Evolutionary conservation across 1,140 invertebrate genomes (phyloP).

Genomic region (Cyrtorhinus lividipennis): DNA sequence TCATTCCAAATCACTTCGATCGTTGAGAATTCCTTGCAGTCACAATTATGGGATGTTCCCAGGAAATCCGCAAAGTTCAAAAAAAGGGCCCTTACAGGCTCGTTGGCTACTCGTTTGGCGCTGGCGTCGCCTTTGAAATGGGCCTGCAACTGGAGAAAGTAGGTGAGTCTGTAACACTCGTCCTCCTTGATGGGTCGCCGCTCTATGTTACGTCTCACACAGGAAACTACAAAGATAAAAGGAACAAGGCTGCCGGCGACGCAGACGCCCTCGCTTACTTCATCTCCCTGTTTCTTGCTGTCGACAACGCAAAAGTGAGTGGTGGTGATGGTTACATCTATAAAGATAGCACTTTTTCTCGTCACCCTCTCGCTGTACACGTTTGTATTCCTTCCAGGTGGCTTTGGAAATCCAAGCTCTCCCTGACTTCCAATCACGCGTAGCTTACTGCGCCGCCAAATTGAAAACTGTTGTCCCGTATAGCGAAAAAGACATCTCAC

Average conservation of each 20-base stretch:
- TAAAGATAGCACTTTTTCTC: too few species aligned
- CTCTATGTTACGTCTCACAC: constrained; percentile 72
- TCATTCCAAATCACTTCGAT: background rate
- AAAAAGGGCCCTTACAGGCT: constrained; percentile 69
- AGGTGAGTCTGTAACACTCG: constrained; percentile 46
- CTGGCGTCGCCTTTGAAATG: constrained; percentile 87
- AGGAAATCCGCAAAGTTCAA: constrained; percentile 62
- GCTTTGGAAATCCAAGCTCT: constrained; percentile 39
- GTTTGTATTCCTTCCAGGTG: too few species aligned
- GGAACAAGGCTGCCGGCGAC: constrained; percentile 37
- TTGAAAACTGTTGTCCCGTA: too few species aligned
- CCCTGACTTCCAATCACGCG: constrained; percentile 36
- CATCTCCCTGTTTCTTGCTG: constrained; percentile 57
- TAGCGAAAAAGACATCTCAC: too few species aligned
- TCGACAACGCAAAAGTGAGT: constrained; percentile 56
- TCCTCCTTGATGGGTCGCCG: constrained; percentile 82
- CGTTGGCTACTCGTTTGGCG: constrained; percentile 88
- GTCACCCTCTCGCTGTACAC: too few species aligned
- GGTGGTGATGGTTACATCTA: too few species aligned
- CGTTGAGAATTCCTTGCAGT: background rate
- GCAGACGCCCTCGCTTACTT: constrained; percentile 66
- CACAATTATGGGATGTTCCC: constrained; percentile 15
- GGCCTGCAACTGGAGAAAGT: constrained; percentile 58
- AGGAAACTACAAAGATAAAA: constrained; percentile 43
- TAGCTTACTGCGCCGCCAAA: constrained; percentile 36